These are phyloP conservation scores for Heliconius erato DNA, from an alignment of 2,888 invertebrate species.

Conservation along the genomic window DNA sequence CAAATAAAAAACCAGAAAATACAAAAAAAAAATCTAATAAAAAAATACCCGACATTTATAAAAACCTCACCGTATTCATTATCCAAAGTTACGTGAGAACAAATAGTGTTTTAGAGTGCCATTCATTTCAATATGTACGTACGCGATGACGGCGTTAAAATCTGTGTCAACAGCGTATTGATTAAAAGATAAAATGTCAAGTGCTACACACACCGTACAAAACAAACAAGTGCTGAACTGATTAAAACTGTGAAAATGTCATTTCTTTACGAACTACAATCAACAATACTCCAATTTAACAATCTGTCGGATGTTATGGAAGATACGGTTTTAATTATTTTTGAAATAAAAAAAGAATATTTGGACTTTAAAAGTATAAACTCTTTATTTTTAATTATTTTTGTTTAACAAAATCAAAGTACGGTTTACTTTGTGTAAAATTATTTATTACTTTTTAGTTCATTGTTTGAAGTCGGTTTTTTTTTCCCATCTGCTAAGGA, in stretches of 20 bases:
- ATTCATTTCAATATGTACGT: slow-evolving; percentile 38
- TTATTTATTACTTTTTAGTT: too few species aligned
- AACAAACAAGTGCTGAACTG: slow-evolving; percentile 30
- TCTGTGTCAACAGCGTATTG: slow-evolving; percentile 42
- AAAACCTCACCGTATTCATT: background rate
- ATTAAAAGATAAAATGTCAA: slow-evolving; percentile 44
- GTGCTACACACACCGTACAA: slow-evolving; percentile 14
- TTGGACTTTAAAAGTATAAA: too few species aligned
- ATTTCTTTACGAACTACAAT: slow-evolving; percentile 4
- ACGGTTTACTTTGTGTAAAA: too few species aligned
- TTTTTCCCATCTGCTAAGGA: too few species aligned
- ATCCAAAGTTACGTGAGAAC: background rate
- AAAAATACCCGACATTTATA: background rate
- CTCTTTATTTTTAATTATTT: too few species aligned
- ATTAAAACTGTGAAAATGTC: slow-evolving; percentile 29
- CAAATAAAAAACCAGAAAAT: background rate
- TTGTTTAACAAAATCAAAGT: too few species aligned
- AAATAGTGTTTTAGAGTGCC: slow-evolving; percentile 32
- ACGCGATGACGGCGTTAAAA: slow-evolving; percentile 34
- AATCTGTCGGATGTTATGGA: background rate
- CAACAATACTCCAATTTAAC: background rate
- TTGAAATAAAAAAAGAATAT: too few species aligned
- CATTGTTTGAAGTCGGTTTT: too few species aligned
- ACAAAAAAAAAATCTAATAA: background rate
- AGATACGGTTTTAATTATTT: background rate